A percentile compares a stretch with the other conserved stretches of the same genome.
Evolutionary conservation across 2,113 vertebrate genomes (phyloP).

Genomic region (Aegotheles bennettii): DNA sequence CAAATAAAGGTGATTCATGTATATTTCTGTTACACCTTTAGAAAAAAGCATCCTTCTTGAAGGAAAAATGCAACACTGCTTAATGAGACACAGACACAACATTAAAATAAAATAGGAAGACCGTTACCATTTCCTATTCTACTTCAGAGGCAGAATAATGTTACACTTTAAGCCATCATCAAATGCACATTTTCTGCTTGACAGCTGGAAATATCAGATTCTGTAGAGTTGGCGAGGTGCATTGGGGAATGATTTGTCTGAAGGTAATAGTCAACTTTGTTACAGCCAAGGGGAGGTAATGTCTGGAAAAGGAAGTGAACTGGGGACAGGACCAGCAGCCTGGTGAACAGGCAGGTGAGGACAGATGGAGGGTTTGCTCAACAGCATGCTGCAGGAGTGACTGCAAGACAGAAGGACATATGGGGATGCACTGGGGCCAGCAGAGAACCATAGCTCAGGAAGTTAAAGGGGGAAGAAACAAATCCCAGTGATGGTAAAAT

Average conservation of each 20-base stretch:
- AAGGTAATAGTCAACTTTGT: not conserved
- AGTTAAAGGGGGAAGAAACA: not conserved
- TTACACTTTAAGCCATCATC: not conserved
- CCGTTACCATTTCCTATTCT: not conserved
- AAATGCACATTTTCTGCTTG: conserved; percentile 7
- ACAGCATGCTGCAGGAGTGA: accelerated
- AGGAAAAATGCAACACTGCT: not conserved
- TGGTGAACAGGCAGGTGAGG: not conserved
- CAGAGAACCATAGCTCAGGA: not conserved
- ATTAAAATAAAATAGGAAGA: conserved; percentile 15
- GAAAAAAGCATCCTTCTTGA: not conserved
- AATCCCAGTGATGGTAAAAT: not conserved
- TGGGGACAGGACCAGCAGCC: not conserved
- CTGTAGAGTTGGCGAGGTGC: not conserved
- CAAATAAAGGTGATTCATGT: not conserved
- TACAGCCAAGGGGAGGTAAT: not conserved
- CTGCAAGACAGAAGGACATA: not conserved
- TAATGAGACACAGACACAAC: not conserved
- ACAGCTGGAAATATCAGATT: not conserved
- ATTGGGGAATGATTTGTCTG: not conserved
- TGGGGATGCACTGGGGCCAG: too few species aligned
- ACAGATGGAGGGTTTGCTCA: not conserved
- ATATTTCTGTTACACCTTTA: not conserved
- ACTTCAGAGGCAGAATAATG: not conserved
- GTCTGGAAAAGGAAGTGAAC: not conserved